Evolutionary conservation across 2,113 vertebrate species (phyloP).

Genomic region (Hemiscyllium ocellatum): DNA sequence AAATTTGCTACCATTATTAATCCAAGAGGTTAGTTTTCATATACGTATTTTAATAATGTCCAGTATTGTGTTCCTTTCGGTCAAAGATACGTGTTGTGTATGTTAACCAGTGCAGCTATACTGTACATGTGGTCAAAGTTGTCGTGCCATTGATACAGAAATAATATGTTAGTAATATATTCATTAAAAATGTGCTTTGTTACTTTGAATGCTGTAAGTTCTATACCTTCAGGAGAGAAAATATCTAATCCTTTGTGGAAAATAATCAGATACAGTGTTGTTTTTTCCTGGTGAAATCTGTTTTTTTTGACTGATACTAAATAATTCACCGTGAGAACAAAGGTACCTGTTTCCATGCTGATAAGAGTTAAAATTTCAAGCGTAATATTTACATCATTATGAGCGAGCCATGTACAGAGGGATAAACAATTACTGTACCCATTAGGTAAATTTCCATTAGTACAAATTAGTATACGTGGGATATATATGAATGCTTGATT

Average conservation of each 20-base stretch:
- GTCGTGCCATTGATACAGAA: neutral
- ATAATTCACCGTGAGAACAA: slow-evolving; percentile 5
- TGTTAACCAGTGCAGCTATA: neutral
- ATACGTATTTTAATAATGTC: neutral
- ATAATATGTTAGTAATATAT: slow-evolving; percentile 8
- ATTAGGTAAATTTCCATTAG: neutral
- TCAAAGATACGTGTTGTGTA: neutral
- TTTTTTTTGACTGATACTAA: neutral
- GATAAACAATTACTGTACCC: neutral
- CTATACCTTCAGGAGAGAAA: neutral
- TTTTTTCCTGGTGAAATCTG: neutral
- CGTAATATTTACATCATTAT: neutral
- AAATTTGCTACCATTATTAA: neutral
- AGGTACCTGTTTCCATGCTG: neutral
- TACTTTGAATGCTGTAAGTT: neutral
- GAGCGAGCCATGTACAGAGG: neutral
- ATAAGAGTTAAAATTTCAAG: slow-evolving; percentile 17
- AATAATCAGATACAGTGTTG: neutral
- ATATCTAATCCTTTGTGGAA: neutral
- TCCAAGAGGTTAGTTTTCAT: neutral
- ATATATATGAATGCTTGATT: neutral
- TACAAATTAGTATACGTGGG: neutral
- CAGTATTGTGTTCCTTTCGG: neutral
- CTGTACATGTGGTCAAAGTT: neutral
- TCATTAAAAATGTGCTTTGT: neutral